Evolutionary conservation across 1,140 invertebrate genomes (phyloP).

Genomic region (Hylyphantes graminicola): DNA sequence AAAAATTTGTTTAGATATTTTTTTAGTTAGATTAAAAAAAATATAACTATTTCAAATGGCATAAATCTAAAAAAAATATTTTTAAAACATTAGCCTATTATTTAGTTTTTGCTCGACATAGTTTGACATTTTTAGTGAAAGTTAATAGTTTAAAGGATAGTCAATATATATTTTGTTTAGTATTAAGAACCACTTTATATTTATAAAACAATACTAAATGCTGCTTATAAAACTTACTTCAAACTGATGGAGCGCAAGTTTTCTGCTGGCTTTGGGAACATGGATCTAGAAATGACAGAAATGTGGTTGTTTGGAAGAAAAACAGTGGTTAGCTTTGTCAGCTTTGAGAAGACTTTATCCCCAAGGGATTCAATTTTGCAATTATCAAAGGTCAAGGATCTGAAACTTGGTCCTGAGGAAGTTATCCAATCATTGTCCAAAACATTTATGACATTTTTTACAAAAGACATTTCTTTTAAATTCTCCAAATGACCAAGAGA

Average conservation of each 20-base stretch:
- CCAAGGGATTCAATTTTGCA: conserved; percentile 29
- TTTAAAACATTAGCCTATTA: no score
- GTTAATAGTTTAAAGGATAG: no score
- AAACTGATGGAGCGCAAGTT: conserved; percentile 36
- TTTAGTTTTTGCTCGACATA: no score
- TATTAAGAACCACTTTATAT: no score
- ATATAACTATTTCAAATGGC: no score
- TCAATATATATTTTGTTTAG: no score
- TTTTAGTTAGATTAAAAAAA: no score
- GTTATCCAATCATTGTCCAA: conserved; percentile 45
- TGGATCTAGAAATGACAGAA: conserved; percentile 4
- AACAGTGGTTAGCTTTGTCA: conserved; percentile 32
- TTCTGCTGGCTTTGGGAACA: conserved; percentile 44
- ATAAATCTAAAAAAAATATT: no score
- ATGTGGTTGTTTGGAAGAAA: conserved; percentile 39
- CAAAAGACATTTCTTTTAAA: conserved; percentile 37
- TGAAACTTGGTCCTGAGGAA: conserved; percentile 16
- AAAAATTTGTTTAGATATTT: no score
- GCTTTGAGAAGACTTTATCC: conserved; percentile 44
- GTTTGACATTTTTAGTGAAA: no score
- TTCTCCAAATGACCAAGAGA: conserved; percentile 18
- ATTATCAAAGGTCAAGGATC: conserved; percentile 38
- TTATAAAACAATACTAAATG: no score
- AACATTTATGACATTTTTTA: conserved; percentile 23
- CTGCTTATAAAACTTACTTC: conserved; percentile 6